Percentiles rank a stretch among this genome's conserved stretches.
phyloP scores from a whole-genome alignment of 2,113 vertebrate genomes.

The Microcebus lehilahytsara region DNA sequence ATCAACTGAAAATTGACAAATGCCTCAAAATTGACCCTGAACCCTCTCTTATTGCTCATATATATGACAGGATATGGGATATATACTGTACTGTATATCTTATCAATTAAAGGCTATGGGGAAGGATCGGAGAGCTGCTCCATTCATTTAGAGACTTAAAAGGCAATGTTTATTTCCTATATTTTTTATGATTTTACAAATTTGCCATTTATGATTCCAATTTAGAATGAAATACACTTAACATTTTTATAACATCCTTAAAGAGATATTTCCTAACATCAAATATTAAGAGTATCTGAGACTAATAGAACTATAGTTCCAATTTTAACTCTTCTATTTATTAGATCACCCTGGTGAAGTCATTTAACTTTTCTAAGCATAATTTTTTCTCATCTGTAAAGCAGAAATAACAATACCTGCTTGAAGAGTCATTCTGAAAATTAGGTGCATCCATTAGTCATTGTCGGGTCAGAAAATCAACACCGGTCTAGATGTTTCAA shows the following conservation, averaged over 20 bases:
- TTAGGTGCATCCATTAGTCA: neutral
- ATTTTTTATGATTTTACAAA: neutral
- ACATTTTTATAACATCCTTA: neutral
- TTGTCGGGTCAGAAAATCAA: neutral
- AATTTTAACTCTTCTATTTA: neutral
- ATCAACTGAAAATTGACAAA: slow-evolving; percentile 14
- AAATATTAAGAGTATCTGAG: neutral
- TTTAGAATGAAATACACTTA: neutral
- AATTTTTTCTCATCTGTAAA: neutral
- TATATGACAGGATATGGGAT: neutral
- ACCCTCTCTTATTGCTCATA: neutral
- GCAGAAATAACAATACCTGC: neutral
- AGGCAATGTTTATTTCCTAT: neutral
- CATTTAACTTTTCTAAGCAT: neutral
- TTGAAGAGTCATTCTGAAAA: neutral
- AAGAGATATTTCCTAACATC: neutral
- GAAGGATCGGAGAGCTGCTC: neutral
- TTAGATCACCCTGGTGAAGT: neutral
- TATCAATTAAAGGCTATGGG: neutral
- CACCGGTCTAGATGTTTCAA: neutral
- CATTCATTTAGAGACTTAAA: neutral
- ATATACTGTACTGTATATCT: neutral
- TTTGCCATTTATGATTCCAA: neutral
- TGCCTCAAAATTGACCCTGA: neutral
- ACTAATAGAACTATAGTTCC: neutral